Evolutionary conservation across 2,888 invertebrate species (phyloP).

Genomic region (Stenodema calcarata): DNA sequence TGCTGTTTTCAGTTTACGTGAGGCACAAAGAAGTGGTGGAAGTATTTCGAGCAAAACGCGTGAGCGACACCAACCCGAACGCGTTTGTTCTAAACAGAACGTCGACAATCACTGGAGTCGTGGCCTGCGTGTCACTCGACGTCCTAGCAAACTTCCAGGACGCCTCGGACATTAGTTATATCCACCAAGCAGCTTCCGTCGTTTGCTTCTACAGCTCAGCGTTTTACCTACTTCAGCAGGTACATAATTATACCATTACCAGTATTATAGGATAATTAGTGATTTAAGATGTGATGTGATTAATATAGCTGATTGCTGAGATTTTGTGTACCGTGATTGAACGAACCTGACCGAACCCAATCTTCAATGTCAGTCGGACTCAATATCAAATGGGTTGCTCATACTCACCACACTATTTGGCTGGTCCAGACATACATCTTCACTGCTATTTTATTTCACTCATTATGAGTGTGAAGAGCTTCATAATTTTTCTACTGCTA

Average conservation of each 20-base stretch:
- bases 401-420: too few species aligned
- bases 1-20: conserved; percentile 65
- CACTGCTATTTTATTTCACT: too few species aligned
- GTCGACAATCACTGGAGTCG: conserved; percentile 63
- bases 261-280: too few species aligned
- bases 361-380: too few species aligned
- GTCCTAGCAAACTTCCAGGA: conserved; percentile 71
- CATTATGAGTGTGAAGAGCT: too few species aligned
- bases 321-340: too few species aligned
- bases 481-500: too few species aligned
- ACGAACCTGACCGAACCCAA: too few species aligned
- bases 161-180: conserved; percentile 63
- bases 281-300: too few species aligned
- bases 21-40: conserved; percentile 66
- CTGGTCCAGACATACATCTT: too few species aligned
- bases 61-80: conserved; percentile 51
- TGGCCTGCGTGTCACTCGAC: conserved; percentile 66
- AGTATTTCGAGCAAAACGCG: conserved; percentile 56
- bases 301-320: too few species aligned
- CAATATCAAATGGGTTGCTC: too few species aligned
- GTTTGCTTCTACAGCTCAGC: conserved; percentile 67
- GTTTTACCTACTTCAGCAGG: conserved; percentile 66
- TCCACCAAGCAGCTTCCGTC: conserved; percentile 68
- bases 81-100: conserved; percentile 60
- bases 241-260: background rate